Conservation (phyloP, 2,888 invertebrate genomes). For the Eupithecia subfuscata region DNA sequence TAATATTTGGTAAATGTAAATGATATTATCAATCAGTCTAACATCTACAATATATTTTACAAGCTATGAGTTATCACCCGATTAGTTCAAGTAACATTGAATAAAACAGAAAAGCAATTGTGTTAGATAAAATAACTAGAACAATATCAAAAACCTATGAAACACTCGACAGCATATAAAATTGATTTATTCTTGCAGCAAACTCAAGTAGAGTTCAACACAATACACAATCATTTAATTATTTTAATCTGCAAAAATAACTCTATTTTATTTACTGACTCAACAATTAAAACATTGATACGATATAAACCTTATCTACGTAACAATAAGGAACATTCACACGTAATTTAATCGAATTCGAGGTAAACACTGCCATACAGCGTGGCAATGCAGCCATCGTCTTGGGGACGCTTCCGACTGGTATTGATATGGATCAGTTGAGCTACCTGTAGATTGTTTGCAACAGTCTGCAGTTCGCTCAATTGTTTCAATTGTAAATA, state of each 20-base stretch:
- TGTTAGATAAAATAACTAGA: conserved; percentile 21
- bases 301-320: conserved; percentile 24
- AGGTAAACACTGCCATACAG: too few relatives aligned
- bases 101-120: conserved; percentile 5
- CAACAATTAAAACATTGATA: conserved; percentile 19
- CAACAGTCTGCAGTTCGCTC: too few relatives aligned
- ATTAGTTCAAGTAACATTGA: conserved; percentile 15
- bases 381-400: too few relatives aligned
- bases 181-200: conserved; percentile 14
- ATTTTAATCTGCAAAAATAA: conserved; percentile 15
- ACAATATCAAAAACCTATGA: conserved; percentile 12
- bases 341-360: conserved; percentile 29
- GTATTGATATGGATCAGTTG: too few relatives aligned
- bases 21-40: conserved; percentile 25
- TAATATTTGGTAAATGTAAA: conserved; percentile 5
- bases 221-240: neutral
- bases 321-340: conserved; percentile 30
- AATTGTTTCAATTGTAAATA: too few relatives aligned
- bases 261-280: conserved; percentile 8
- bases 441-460: too few relatives aligned
- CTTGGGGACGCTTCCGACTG: too few relatives aligned
- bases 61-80: conserved; percentile 23
- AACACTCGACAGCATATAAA: conserved; percentile 13
- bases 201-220: neutral
- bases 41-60: conserved; percentile 16